A percentile compares a stretch with the other conserved stretches of the same genome.
Evolutionary conservation across 2,797 vertebrate species (phyloP).

Genomic region (Thripadectes ignobilis): DNA sequence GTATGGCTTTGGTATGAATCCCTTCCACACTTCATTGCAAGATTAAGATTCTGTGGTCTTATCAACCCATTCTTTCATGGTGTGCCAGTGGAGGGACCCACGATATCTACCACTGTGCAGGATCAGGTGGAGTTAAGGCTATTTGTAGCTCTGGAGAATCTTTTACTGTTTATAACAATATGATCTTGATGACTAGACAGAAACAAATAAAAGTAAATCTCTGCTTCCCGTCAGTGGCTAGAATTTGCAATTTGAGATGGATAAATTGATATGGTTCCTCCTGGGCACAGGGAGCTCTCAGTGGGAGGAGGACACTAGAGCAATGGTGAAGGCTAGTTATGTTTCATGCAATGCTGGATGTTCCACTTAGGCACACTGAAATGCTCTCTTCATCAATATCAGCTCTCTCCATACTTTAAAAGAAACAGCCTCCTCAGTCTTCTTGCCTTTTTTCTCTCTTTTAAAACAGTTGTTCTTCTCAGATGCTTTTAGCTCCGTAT

Average conservation of each 20-base stretch:
- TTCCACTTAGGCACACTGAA: background rate
- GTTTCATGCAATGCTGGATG: background rate
- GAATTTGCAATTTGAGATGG: background rate
- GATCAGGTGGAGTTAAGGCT: background rate
- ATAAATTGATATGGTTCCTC: background rate
- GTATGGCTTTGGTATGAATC: background rate
- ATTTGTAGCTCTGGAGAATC: background rate
- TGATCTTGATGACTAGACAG: background rate
- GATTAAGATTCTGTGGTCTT: background rate
- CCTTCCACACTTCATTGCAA: background rate
- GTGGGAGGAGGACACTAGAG: background rate
- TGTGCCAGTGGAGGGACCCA: background rate
- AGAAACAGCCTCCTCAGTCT: background rate
- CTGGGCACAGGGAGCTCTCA: background rate
- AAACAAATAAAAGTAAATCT: background rate
- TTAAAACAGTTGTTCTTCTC: background rate
- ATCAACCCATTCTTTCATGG: background rate
- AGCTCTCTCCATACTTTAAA: background rate
- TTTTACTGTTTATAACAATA: background rate
- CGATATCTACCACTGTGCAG: background rate
- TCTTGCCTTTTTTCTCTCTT: background rate
- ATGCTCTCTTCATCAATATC: background rate
- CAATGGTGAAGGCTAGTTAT: background rate
- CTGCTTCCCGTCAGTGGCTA: background rate
- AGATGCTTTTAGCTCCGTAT: background rate